Conservation (phyloP, 2,113 vertebrate genomes). For the Antennarius striatus region DNA sequence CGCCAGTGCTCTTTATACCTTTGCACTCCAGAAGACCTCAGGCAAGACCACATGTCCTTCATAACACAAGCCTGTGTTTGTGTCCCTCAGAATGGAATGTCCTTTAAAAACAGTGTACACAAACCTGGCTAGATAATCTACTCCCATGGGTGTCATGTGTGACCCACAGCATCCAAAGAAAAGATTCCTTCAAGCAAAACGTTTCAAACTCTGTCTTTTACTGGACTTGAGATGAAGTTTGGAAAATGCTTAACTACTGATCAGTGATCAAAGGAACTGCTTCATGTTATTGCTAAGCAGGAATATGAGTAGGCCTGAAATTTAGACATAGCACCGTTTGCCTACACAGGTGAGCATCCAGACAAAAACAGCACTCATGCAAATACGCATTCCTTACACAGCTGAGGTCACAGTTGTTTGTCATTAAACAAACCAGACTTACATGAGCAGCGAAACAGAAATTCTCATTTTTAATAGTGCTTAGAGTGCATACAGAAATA, state of each 20-base stretch:
- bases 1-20: slow-evolving; percentile 23
- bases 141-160: slow-evolving; percentile 59
- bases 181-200: neutral
- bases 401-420: slow-evolving; percentile 56
- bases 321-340: slow-evolving; percentile 38
- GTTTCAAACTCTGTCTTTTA: slow-evolving; percentile 18
- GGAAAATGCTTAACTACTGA: slow-evolving; percentile 24
- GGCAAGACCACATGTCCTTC: slow-evolving; percentile 51
- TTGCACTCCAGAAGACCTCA: slow-evolving; percentile 34
- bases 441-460: slow-evolving; percentile 24
- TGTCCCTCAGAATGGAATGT: slow-evolving; percentile 31
- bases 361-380: neutral
- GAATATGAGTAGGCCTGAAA: slow-evolving; percentile 54
- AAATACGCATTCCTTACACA: neutral
- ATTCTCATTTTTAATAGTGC: slow-evolving; percentile 11
- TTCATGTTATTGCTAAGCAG: slow-evolving; percentile 17
- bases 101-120: slow-evolving; percentile 13
- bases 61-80: slow-evolving; percentile 50
- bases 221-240: slow-evolving; percentile 5
- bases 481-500: too few species aligned
- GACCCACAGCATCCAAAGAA: slow-evolving; percentile 29
- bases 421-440: slow-evolving; percentile 39
- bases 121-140: slow-evolving; percentile 42
- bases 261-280: neutral
- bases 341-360: slow-evolving; percentile 10